Conservation (phyloP, 2,888 invertebrate species). For the Lymantria monacha region DNA sequence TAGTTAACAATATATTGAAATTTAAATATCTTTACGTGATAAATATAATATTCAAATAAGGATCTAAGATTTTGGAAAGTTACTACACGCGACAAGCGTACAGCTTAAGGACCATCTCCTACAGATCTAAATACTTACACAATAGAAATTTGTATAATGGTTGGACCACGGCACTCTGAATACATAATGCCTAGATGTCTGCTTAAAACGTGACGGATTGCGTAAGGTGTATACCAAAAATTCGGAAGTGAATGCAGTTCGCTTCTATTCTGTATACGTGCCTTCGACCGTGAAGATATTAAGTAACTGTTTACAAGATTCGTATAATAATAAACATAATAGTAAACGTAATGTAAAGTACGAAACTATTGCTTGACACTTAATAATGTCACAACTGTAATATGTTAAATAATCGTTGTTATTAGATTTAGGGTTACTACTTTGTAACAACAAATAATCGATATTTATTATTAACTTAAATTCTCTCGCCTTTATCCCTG, state of each 20-base stretch:
- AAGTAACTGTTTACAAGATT: conserved; percentile 49
- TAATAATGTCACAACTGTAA: conserved; percentile 6
- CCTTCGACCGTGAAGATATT: conserved; percentile 51
- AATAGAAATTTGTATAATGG: conserved; percentile 28
- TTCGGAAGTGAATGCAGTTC: conserved; percentile 67
- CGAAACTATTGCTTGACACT: conserved; percentile 5
- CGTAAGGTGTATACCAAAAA: conserved; percentile 41
- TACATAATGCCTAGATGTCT: conserved; percentile 27
- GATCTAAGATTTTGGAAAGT: conserved; percentile 8
- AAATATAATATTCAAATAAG: too few relatives aligned
- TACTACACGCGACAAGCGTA: conserved; percentile 7
- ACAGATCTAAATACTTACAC: conserved; percentile 14
- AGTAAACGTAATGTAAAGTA: conserved; percentile 24
- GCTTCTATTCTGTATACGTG: conserved; percentile 50
- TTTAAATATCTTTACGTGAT: too few relatives aligned
- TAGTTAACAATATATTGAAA: too few relatives aligned
- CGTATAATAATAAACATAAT: conserved; percentile 15
- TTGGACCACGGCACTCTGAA: conserved; percentile 24
- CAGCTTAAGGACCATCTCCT: conserved; percentile 11
- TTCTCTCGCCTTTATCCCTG: too few relatives aligned
- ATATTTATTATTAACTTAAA: too few relatives aligned
- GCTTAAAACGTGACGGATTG: conserved; percentile 32
- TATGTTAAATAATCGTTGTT: conserved; percentile 2
- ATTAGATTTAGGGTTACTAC: too few relatives aligned
- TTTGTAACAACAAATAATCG: too few relatives aligned